Percentiles rank a stretch among this genome's conserved stretches.
Evolutionary conservation across 2,113 vertebrate genomes (phyloP).

Genomic region (Ochotona curzoniae): DNA sequence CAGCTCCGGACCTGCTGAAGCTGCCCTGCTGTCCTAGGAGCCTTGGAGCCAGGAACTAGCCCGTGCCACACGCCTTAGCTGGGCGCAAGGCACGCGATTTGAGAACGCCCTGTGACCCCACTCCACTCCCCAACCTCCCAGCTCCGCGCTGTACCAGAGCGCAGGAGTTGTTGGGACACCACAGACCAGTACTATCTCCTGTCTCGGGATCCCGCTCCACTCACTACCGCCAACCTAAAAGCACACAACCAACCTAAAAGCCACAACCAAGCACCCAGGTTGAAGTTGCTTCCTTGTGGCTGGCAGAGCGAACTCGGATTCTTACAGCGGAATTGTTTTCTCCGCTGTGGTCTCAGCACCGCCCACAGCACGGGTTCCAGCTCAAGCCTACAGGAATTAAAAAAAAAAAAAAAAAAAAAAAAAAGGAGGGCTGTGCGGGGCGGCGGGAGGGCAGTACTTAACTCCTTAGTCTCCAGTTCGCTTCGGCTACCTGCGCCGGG

Average conservation of each 20-base stretch:
- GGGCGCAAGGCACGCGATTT: too few species aligned
- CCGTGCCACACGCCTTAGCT: too few species aligned
- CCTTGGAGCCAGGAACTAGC: not conserved
- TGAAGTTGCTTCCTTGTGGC: conserved; percentile 65
- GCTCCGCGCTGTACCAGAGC: not conserved
- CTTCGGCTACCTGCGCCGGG: not conserved
- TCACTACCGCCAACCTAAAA: not conserved
- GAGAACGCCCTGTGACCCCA: not conserved
- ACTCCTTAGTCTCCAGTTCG: conserved; percentile 65
- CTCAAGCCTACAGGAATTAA: conserved; percentile 81
- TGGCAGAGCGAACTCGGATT: conserved; percentile 32
- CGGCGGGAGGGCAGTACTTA: conserved; percentile 54
- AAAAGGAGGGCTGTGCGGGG: too few species aligned
- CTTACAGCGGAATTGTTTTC: conserved; percentile 93
- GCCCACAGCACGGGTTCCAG: conserved; percentile 76
- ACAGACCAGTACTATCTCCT: too few species aligned
- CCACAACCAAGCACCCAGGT: conserved; percentile 86
- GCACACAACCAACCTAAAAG: conserved; percentile 84
- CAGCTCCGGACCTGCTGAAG: not conserved
- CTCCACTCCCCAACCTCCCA: not conserved
- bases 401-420: too few species aligned
- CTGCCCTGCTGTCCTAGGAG: not conserved
- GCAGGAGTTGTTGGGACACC: too few species aligned
- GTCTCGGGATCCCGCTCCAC: too few species aligned
- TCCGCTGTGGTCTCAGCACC: conserved; percentile 89